A percentile compares a stretch with the other conserved stretches of the same genome.
phyloP scores from a whole-genome alignment of 2,797 vertebrate genomes.

The Psittacula derbiana region DNA sequence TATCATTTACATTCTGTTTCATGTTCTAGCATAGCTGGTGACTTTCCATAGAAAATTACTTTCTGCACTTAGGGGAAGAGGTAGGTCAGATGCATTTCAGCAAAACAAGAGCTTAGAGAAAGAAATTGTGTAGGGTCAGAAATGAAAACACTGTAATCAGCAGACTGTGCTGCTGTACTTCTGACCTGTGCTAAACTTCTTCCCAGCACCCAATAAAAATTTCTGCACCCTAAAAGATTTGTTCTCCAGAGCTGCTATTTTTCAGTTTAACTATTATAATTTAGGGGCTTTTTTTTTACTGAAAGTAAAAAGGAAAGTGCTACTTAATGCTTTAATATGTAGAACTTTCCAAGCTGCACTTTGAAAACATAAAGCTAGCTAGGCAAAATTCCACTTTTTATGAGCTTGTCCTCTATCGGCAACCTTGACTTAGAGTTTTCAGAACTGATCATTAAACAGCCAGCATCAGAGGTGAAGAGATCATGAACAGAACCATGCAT shows the following conservation, averaged over 20 bases:
- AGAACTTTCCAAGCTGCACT: neutral
- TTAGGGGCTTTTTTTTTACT: neutral
- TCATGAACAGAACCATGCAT: neutral
- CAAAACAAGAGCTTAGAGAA: neutral
- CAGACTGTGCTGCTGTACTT: neutral
- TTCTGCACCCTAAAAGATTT: neutral
- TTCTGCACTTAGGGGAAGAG: neutral
- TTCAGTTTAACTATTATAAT: neutral
- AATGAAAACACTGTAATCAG: neutral
- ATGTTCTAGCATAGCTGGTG: neutral
- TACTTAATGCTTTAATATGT: neutral
- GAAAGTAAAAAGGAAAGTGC: neutral
- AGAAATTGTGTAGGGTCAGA: neutral
- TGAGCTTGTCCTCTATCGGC: neutral
- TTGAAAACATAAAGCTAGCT: neutral
- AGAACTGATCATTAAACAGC: neutral
- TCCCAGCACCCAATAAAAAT: neutral
- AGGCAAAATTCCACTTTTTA: neutral
- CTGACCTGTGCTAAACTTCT: neutral
- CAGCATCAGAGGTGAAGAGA: neutral
- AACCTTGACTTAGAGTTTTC: neutral
- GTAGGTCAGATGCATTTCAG: neutral
- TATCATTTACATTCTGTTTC: neutral
- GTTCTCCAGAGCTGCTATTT: fast-evolving
- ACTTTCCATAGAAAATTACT: neutral